Conservation (phyloP, 2,888 invertebrate species). For the Caenorhabditis sp. region DNA sequence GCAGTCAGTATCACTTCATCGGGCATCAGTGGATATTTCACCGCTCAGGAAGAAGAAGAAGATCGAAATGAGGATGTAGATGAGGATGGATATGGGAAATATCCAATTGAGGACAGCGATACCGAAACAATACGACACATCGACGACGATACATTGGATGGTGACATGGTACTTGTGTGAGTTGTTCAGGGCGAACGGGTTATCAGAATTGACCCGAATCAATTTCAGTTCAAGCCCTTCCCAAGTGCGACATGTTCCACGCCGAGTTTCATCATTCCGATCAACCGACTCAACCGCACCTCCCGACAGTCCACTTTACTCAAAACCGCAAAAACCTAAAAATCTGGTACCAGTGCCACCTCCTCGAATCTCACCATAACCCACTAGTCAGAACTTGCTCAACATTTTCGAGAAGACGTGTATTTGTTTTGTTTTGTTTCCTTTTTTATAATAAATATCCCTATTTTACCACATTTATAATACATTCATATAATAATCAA, state of each 20-base stretch:
- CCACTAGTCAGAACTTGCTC: neutral
- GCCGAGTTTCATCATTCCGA: conserved; percentile 34
- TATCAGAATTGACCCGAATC: too few relatives aligned
- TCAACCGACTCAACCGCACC: conserved; percentile 33
- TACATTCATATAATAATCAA: too few relatives aligned
- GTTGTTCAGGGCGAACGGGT: conserved; percentile 9
- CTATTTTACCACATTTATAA: neutral
- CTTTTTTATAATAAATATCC: neutral
- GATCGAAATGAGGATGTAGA: conserved; percentile 13
- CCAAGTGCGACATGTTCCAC: conserved; percentile 23
- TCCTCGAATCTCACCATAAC: conserved; percentile 16
- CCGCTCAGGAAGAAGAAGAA: conserved; percentile 45
- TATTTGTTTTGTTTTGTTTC: neutral
- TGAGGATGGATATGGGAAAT: neutral
- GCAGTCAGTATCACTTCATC: conserved; percentile 41
- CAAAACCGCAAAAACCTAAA: conserved; percentile 6
- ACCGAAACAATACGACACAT: conserved; percentile 39
- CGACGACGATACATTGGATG: conserved; percentile 29
- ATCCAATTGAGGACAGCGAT: conserved; percentile 20
- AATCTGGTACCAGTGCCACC: conserved; percentile 25
- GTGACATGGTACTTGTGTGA: conserved; percentile 36
- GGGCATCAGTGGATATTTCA: conserved; percentile 48
- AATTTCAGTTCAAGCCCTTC: conserved; percentile 31
- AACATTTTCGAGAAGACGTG: neutral
- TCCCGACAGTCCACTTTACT: conserved; percentile 31